A percentile compares a stretch with the other conserved stretches of the same genome.
phyloP scores from a whole-genome alignment of 2,888 invertebrate species.

The Cacoxenus indagator region DNA sequence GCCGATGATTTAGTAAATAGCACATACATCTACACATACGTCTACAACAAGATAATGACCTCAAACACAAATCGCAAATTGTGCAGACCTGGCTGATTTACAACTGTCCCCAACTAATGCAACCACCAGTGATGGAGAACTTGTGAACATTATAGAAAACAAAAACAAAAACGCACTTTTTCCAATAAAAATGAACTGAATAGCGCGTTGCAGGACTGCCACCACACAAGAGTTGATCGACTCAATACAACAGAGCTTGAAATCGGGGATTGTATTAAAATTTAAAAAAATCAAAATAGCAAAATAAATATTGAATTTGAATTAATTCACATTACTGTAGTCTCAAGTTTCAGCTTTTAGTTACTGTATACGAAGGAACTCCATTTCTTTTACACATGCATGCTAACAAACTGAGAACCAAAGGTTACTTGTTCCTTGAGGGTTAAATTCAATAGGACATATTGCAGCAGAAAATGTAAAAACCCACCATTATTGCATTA shows the following conservation, averaged over 20 bases:
- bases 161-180: background rate
- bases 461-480: no score
- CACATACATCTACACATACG: background rate
- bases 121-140: background rate
- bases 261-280: no score
- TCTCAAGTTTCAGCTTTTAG: background rate
- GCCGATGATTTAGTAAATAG: no score
- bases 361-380: background rate
- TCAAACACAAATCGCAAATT: slow-evolving; percentile 19
- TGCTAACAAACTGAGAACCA: no score
- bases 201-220: background rate
- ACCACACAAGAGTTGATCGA: background rate
- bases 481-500: no score
- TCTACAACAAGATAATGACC: slow-evolving; percentile 16
- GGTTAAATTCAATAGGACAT: no score
- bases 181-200: background rate
- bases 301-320: background rate
- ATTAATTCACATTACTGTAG: background rate
- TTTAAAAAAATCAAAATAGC: no score
- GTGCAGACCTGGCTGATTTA: slow-evolving; percentile 25
- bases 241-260: no score
- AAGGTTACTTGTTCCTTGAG: no score
- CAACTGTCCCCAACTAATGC: slow-evolving; percentile 23
- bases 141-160: background rate
- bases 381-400: no score